Evolutionary conservation across 2,888 invertebrate species (phyloP), one percentile per base, ranked within the genome.

Genomic region (Anthrax anthrax): DNA sequence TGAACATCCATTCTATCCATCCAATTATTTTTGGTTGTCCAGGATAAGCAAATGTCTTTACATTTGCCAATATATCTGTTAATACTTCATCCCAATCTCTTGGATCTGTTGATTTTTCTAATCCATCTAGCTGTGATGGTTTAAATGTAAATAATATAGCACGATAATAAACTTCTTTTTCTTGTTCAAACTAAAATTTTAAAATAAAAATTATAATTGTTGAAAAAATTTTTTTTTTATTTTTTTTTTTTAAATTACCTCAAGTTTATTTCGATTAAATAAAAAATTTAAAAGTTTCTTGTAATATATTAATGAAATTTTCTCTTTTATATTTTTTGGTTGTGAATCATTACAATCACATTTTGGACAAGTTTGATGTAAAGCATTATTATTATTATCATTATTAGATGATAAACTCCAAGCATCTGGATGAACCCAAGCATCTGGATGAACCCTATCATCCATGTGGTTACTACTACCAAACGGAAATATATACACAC

Each of bases 41-140:
- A n/a, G n/a, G n/a, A n/a, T n/a, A n/a, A n/a, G n/a, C n/a, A n/a
- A n/a, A n/a, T n/a, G n/a, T n/a, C n/a, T n/a, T n/a, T n/a, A n/a
- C n/a, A n/a, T n/a, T n/a, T n/a, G n/a, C n/a, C n/a, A n/a, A n/a
- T n/a, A n/a, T n/a, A n/a, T n/a, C n/a, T n/a, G n/a, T n/a, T n/a
- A n/a, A n/a, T n/a, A n/a, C n/a, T n/a, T n/a, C n/a, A 48, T 63
- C 65, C 43, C 64, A 50, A 52, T 63, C 64, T 17, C 65, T 58
- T 12, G 58, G 58, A 54, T 63, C 63, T 37, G 52, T 18, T 14
- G 57, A 47, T 9, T 43, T 16, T 36, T 62, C 57, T 37, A 63
- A 48, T 19, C 57, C 53, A 4, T 58, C 55, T 6, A 63, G 32
- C 41, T 64, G 56, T n/a, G 49, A 46, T 12, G 56, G 44, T 29